Evolutionary conservation across 2,113 vertebrate genomes (phyloP), one percentile per base, ranked within the genome.

Genomic region (Sitta europaea): DNA sequence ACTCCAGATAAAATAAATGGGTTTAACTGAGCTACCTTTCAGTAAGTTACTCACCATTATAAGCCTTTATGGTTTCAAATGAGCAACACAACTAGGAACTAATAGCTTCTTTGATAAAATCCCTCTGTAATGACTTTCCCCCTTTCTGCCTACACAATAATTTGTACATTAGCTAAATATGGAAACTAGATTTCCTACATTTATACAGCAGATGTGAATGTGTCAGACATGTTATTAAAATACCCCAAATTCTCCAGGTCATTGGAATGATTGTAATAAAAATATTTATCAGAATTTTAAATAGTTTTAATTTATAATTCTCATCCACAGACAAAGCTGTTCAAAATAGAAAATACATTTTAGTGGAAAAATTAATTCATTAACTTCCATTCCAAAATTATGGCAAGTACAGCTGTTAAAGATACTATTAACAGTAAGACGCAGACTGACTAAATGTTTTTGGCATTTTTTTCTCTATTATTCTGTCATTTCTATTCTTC

Each of bases 1-100:
- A 67, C 51, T 88, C 40, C 66, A 92, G 59, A 40, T 78, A 74
- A 63, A 95, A 88, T 63, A 79, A 88, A 90, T 59, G 48, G 40
- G 43, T 86, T 93, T 88, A 88, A 94, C 11, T 80, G 75, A 88
- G 63, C 47, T 88, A 48, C 63, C 55, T 86, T 84, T 88, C 88
- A 86, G 2, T 38, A 70, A 92, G 74, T 78, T 76, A 88, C 42
- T 16, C 36, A 61, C 48, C 43, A 68, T 76, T 75, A 45, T 28
- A 91, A 86, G 62, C 62, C 81, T 76, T 91, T 88, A 87, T 51
- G 59, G 42, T 74, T 96, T 94, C 48, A 92, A 88, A 92, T 88
- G 53, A 95, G 86, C 82, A 88, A 40, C 61, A 73, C 63, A 92
- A 96, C 84, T 90, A 94, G 48, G 63, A 97, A 70, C 82, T 94